Conservation (phyloP, 2,797 vertebrate species). For the Lepilemur ruficaudatus region DNA sequence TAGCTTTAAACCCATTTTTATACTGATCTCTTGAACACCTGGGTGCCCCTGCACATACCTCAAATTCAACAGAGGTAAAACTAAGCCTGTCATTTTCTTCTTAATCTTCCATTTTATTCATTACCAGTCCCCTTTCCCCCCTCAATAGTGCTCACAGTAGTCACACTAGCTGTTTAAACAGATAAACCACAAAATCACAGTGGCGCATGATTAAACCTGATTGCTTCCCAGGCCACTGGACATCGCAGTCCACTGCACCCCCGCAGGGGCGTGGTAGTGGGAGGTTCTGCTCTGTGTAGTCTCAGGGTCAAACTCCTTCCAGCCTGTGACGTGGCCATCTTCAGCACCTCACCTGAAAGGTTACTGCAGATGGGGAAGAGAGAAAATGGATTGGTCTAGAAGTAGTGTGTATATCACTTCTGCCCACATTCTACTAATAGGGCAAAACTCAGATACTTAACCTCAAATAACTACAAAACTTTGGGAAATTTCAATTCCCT, state of each 20-base stretch:
- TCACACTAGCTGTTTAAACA: background rate
- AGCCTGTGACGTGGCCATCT: background rate
- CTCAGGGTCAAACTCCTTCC: background rate
- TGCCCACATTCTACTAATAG: background rate
- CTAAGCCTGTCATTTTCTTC: background rate
- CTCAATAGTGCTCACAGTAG: background rate
- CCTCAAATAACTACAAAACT: background rate
- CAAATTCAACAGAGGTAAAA: background rate
- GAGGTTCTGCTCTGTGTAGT: background rate
- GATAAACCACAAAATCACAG: background rate
- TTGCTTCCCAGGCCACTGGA: background rate
- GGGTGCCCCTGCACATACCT: background rate
- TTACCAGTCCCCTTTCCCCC: background rate
- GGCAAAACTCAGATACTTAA: background rate
- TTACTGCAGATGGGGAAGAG: background rate
- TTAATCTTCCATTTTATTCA: background rate
- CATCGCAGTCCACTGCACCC: background rate
- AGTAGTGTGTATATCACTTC: background rate
- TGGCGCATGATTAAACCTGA: background rate
- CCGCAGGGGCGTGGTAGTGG: rapidly evolving
- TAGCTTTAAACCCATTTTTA: background rate
- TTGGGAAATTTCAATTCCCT: background rate
- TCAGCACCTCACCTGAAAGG: background rate
- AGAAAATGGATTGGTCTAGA: background rate
- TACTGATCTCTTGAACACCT: background rate